phyloP scores from a whole-genome alignment of 2,797 vertebrate genomes.

The Myotis pilosus region DNA sequence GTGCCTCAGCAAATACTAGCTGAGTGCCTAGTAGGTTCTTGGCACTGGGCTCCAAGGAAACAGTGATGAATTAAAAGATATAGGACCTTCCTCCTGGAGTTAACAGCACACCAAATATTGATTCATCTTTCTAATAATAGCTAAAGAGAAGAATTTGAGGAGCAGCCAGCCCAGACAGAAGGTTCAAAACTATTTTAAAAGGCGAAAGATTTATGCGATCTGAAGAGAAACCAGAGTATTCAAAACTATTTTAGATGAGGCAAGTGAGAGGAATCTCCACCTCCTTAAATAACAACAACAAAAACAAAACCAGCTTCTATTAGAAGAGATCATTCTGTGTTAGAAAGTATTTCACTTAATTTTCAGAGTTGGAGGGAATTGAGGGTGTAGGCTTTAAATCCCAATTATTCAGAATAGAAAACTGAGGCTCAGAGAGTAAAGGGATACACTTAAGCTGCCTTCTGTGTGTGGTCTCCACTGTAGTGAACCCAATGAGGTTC shows the following conservation, averaged over 20 bases:
- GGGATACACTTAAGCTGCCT: neutral
- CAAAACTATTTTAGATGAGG: neutral
- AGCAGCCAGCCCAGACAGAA: neutral
- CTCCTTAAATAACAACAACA: neutral
- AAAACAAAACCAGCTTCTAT: neutral
- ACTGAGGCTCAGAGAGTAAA: neutral
- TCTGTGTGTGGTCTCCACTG: neutral
- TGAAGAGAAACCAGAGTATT: too few species aligned
- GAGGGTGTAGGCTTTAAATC: neutral
- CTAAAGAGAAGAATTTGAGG: neutral
- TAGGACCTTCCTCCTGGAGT: neutral
- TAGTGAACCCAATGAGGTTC: fast-evolving
- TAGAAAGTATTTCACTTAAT: neutral
- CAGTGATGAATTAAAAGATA: neutral
- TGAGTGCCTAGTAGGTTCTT: neutral
- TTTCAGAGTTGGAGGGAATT: neutral
- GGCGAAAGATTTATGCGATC: too few species aligned
- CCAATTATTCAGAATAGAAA: neutral
- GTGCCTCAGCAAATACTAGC: neutral
- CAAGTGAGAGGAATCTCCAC: neutral
- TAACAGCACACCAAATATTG: neutral
- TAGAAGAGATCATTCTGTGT: neutral
- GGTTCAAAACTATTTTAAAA: neutral
- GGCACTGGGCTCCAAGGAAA: neutral
- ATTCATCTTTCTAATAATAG: neutral